Base-by-base conservation (phyloP, 1,140 invertebrate species). In the Uloborus diversus region DNA sequence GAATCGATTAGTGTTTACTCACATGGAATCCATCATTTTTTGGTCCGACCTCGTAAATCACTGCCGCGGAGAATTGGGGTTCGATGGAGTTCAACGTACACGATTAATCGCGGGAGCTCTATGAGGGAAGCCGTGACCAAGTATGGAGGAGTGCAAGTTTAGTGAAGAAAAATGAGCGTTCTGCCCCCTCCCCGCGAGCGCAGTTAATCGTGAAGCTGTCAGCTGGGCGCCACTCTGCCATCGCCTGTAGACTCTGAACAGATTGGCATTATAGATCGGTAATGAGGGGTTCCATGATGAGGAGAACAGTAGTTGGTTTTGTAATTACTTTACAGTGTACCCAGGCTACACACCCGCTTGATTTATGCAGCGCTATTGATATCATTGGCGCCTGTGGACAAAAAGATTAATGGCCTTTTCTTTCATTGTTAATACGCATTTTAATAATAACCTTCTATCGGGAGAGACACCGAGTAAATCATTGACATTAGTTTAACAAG, bases 291-390 rank as follows among this genome's bases (percentile, higher is more conserved):
- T 64, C 4, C 61, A 33, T 23, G 61, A 64, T 35, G 61, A 35
- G 17, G 5, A 33, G 61, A 64, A 64, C 30, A 35, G 61, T 64
- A 64, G 61, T 64, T 64, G 61, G 61, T 64, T 64, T 64, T 64
- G 61, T 64, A 64, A 64, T 64, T 64, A 33, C 61, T 20, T n/a
- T 35, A 35, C 17, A 35, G 5, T 64, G n/a, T 53, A n/a, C 20
- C 20, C 7, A n/a, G n/a, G 49, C 11, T 53, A 53, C 49, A 53
- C 49, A 53, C 49, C 1, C 17, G 61, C 32, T 35, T 64, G 32
- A 64, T 37, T 64, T 64, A 35, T 35, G 61, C 61, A 53, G 49
- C 49, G 49, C 49, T 53, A 2, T 51, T 51, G 59, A 27, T 35
- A 62, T 59, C 57, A 17, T 64, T 33, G 61, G 61, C 32, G 61